These are phyloP conservation scores for Seriola aureovittata DNA, from an alignment of 2,113 vertebrate genomes.

Conservation along the genomic window DNA sequence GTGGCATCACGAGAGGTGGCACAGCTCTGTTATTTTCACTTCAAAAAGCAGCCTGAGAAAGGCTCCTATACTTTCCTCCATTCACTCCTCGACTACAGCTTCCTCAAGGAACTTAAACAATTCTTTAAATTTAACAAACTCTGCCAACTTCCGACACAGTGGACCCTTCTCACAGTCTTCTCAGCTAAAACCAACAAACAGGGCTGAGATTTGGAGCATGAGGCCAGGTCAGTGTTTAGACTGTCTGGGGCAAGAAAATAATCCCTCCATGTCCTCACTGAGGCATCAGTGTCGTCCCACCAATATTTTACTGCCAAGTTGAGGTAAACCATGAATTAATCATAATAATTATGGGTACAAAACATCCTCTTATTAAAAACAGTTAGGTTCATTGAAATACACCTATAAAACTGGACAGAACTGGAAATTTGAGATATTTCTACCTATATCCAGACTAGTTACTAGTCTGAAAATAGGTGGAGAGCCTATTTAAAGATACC, in stretches of 20 bases:
- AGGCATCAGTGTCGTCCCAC: background rate
- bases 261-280: slow-evolving; percentile 1
- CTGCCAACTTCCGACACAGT: slow-evolving; percentile 41
- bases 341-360: background rate
- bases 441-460: too few relatives aligned
- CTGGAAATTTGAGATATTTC: too few relatives aligned
- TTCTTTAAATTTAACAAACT: slow-evolving; percentile 36
- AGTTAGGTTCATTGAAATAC: too few relatives aligned
- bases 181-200: slow-evolving; percentile 51
- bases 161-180: slow-evolving; percentile 35
- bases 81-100: slow-evolving; percentile 6
- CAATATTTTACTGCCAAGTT: background rate
- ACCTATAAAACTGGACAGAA: too few relatives aligned
- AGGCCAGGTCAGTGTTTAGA: slow-evolving; percentile 24
- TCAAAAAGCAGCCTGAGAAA: slow-evolving; percentile 11
- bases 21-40: slow-evolving; percentile 41
- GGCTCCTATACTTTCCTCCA: background rate
- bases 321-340: background rate
- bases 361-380: background rate
- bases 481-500: too few relatives aligned
- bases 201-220: background rate
- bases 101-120: slow-evolving; percentile 3
- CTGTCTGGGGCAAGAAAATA: slow-evolving; percentile 36
- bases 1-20: slow-evolving; percentile 15
- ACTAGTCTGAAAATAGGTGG: too few relatives aligned